Conservation (phyloP, 2,888 invertebrate species). For the Scaptomyza cyrtandrae region DNA sequence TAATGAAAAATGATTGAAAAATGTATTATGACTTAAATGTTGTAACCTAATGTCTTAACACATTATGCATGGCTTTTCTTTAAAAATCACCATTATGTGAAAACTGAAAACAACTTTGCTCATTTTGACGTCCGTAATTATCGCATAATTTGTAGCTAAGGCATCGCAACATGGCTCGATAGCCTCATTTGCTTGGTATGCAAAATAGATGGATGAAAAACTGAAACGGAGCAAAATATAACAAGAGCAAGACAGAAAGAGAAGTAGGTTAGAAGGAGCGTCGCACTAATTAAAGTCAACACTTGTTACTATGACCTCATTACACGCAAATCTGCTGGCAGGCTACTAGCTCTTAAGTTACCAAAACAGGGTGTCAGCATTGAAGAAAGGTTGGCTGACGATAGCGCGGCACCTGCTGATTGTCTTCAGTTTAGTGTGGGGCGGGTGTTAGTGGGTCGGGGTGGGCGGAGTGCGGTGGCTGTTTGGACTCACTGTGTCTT, state of each 20-base stretch:
- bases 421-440: conserved; percentile 55
- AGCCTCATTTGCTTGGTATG: conserved; percentile 44
- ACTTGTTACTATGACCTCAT: conserved; percentile 77
- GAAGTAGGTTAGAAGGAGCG: conserved; percentile 5
- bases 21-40: background rate
- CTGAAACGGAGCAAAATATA: conserved; percentile 2
- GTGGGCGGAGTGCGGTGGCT: background rate
- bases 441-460: too few relatives aligned
- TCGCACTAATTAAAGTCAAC: conserved; percentile 77
- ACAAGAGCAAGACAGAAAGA: background rate
- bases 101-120: background rate
- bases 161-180: conserved; percentile 52
- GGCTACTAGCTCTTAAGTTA: conserved; percentile 41
- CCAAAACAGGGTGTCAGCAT: conserved; percentile 8
- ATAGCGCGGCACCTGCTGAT: conserved; percentile 58
- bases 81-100: conserved; percentile 6
- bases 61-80: background rate
- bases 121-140: conserved; percentile 51
- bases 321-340: conserved; percentile 69
- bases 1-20: background rate
- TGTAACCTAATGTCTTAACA: background rate
- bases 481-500: conserved; percentile 59
- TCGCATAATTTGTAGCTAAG: conserved; percentile 60
- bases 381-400: background rate
- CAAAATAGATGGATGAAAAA: conserved; percentile 22